Conservation (phyloP, 2,113 vertebrate species). For the Speoplatyrhinus poulsoni region DNA sequence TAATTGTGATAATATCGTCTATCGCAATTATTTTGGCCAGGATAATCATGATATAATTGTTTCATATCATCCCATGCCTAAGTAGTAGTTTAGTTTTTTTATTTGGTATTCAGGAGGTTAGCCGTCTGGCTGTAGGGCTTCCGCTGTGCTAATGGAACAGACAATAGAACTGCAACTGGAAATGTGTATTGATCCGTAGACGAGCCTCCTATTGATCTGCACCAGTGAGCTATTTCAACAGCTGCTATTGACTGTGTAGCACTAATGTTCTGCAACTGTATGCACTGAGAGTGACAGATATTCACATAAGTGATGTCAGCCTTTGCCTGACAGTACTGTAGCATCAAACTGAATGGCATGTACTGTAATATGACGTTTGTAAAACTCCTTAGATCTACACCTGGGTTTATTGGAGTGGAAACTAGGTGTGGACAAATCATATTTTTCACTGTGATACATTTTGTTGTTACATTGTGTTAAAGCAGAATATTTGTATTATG, state of each 20-base stretch:
- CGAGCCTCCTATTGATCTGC: slow-evolving; percentile 53
- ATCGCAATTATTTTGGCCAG: no score
- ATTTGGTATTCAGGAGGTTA: slow-evolving; percentile 3
- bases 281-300: not conserved
- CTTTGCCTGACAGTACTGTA: not conserved
- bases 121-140: slow-evolving; percentile 3
- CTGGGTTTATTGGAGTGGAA: no score
- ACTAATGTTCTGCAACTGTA: slow-evolving; percentile 40
- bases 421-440: no score
- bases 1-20: no score
- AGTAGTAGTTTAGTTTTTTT: not conserved
- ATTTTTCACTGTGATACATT: no score
- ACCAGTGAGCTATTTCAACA: slow-evolving; percentile 28
- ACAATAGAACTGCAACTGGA: slow-evolving; percentile 55
- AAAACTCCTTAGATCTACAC: no score
- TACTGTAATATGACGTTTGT: no score
- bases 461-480: no score
- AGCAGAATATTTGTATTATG: no score
- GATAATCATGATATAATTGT: no score
- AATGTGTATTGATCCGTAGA: slow-evolving; percentile 72
- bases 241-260: slow-evolving; percentile 53
- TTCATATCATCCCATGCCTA: no score
- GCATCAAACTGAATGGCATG: no score
- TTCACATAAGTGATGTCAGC: not conserved
- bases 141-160: slow-evolving; percentile 43